A percentile compares a stretch with the other conserved stretches of the same genome.
phyloP scores from a whole-genome alignment of 2,888 invertebrate genomes.

The Dryobota labecula region DNA sequence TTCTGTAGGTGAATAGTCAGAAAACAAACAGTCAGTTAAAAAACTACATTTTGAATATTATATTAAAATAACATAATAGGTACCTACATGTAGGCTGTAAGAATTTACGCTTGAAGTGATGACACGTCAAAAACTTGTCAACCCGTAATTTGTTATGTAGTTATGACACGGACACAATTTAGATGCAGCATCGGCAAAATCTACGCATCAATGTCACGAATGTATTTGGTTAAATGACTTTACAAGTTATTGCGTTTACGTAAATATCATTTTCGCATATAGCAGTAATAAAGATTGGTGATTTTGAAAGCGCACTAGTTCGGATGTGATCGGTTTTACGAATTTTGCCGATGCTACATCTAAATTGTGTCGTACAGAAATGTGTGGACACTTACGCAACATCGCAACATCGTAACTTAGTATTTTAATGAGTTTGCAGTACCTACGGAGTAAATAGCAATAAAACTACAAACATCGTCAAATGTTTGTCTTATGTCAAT shows the following conservation, averaged over 20 bases:
- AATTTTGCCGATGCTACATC: too few relatives aligned
- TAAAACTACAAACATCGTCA: constrained; percentile 18
- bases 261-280: too few relatives aligned
- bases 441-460: constrained; percentile 8
- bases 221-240: too few relatives aligned
- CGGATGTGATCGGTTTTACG: too few relatives aligned
- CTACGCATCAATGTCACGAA: too few relatives aligned
- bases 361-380: too few relatives aligned
- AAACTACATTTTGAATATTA: neutral
- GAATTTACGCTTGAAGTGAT: neutral
- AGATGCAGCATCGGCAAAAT: too few relatives aligned
- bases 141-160: neutral
- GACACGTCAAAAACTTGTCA: neutral
- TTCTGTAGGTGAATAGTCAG: neutral
- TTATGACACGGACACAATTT: too few relatives aligned
- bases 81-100: neutral
- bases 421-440: constrained; percentile 14
- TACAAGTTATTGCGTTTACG: too few relatives aligned
- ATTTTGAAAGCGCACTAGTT: too few relatives aligned
- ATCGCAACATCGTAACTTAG: too few relatives aligned
- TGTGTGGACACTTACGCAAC: constrained; percentile 12
- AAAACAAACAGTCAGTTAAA: neutral
- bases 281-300: too few relatives aligned
- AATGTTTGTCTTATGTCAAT: constrained; percentile 36
- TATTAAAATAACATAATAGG: neutral